Base-by-base conservation (phyloP, 2,113 vertebrate species). In the Cebidichthys violaceus region DNA sequence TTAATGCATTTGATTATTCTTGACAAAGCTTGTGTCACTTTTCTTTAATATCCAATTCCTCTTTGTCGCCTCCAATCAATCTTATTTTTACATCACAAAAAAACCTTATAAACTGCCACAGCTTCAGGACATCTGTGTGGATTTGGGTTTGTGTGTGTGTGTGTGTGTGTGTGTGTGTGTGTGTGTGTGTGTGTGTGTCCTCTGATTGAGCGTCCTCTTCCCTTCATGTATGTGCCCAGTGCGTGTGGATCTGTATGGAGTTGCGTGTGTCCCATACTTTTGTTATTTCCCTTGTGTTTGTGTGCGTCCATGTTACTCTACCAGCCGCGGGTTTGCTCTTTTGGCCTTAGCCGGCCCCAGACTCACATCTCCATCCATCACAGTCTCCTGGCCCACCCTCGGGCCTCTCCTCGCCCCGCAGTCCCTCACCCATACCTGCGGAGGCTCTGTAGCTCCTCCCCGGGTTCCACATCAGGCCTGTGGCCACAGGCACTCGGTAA, bases 401-500 rank as follows among this genome's bases (percentile, higher is more conserved):
- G 39, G 88, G 91, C 85, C 64, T 41, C 68, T 72, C 52, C 64
- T 75, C 18, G 14, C 39, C 90, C 72, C 89, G 59, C 86, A 27
- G 79, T 87, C 88, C 87, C 88, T 92, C 50, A 9, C 80, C 89
- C 93, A 33, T 93, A 95, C 96, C 96, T 84, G 93, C 91, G 90
- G 90, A 94, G 90, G 84, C 85, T 95, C 89, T 91, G 93, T 93
- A 91, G 95, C 95, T 95, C 65, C 77, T 91, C 88, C 95, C 93
- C 75, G 71, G 75, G 92, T 93, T 84, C 69, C 89, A 93, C 94
- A 96, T 94, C 92, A 89, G 96, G 91, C 90, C 82, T 89, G 93
- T 60, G 72, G 86, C 90, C 86, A 89, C 93, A 91, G 95, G 96
- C 90, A 89, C 94, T 96, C 95, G 90, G 95, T 94, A 94, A 97